These are phyloP conservation scores for Phodopus roborovskii DNA, from an alignment of 2,113 vertebrate genomes.

Conservation along the genomic window DNA sequence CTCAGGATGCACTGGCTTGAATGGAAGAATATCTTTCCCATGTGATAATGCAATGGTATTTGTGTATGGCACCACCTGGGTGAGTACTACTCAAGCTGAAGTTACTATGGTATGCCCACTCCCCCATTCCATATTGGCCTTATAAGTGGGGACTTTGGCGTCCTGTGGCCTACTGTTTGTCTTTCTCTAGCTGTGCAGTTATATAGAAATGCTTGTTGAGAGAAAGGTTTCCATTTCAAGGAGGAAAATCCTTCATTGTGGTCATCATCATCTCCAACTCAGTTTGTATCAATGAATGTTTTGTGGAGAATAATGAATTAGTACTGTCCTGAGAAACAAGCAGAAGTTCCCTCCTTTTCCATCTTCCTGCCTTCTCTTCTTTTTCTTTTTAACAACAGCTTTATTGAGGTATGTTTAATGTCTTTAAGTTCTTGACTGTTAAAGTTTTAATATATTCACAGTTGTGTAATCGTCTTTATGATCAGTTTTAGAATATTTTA, in stretches of 20 bases:
- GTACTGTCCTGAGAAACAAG: neutral
- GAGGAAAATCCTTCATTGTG: neutral
- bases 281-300: neutral
- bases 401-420: neutral
- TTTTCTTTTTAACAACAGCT: neutral
- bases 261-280: neutral
- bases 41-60: neutral
- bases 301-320: neutral
- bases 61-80: neutral
- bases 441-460: neutral
- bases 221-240: neutral
- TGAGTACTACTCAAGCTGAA: rapidly evolving
- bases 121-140: rapidly evolving
- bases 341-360: neutral
- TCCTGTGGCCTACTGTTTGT: neutral
- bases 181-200: neutral
- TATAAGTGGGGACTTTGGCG: neutral
- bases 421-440: neutral
- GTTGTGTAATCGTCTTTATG: neutral
- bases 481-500: conserved; percentile 1
- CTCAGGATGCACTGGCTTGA: neutral
- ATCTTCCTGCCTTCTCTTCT: neutral
- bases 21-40: neutral
- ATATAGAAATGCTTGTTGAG: neutral
- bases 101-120: rapidly evolving